phyloP scores from a whole-genome alignment of 2,888 invertebrate species.

The Cataglyphis livida region DNA sequence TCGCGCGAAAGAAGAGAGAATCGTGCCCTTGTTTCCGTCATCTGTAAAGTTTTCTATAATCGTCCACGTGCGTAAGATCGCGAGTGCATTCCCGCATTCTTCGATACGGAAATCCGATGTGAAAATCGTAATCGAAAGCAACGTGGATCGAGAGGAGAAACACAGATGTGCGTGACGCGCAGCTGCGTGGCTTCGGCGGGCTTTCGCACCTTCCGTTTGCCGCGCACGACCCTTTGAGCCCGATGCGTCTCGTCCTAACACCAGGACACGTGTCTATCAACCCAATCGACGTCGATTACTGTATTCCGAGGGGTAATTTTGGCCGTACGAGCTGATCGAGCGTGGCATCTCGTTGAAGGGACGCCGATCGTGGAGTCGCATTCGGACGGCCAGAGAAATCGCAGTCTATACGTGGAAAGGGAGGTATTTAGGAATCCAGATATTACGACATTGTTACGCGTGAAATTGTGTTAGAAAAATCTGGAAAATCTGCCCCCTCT shows the following conservation, averaged over 20 bases:
- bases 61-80: background rate
- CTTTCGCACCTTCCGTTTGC: background rate
- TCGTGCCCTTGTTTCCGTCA: background rate
- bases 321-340: background rate
- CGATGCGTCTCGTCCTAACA: background rate
- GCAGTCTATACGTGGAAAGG: background rate
- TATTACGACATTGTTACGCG: background rate
- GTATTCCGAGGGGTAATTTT: background rate
- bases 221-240: too few species aligned
- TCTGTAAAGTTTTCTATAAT: background rate
- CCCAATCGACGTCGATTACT: too few species aligned
- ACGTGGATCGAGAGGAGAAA: conserved; percentile 62
- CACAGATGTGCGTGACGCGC: conserved; percentile 55
- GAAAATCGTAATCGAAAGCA: background rate
- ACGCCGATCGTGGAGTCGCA: background rate
- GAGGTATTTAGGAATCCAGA: background rate
- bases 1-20: background rate
- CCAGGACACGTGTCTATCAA: background rate
- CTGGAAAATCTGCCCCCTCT: conserved; percentile 56
- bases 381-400: background rate
- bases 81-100: background rate
- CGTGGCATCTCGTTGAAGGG: background rate
- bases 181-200: conserved; percentile 43
- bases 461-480: conserved; percentile 18
- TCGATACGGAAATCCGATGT: background rate